Evolutionary conservation across 2,797 vertebrate species (phyloP).

Genomic region (Peromyscus attwateri): DNA sequence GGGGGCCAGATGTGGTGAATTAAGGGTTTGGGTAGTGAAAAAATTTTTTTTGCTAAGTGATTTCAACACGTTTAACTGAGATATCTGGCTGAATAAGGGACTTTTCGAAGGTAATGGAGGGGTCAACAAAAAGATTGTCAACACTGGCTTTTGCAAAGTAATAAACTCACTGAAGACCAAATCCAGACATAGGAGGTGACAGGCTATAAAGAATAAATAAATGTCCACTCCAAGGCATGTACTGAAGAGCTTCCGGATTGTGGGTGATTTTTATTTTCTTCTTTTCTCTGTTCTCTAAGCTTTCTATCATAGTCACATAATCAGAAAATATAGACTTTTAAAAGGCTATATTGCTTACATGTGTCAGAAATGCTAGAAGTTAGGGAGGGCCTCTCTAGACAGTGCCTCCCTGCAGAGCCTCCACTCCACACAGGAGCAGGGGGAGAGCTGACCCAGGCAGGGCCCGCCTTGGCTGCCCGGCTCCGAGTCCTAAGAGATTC

Average conservation of each 20-base stretch:
- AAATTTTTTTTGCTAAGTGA: not conserved
- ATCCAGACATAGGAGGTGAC: not conserved
- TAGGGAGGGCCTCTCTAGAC: accelerated
- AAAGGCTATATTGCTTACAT: not conserved
- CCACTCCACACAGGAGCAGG: accelerated
- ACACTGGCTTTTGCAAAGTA: not conserved
- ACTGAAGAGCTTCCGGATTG: not conserved
- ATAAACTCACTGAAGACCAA: not conserved
- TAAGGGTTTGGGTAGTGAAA: not conserved
- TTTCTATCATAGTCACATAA: not conserved
- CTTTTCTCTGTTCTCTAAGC: not conserved
- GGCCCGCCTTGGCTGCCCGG: not conserved
- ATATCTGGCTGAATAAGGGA: not conserved
- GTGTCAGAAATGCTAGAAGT: not conserved
- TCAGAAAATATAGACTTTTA: not conserved
- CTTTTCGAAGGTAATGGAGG: not conserved
- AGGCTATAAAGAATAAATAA: not conserved
- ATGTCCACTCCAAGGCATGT: accelerated
- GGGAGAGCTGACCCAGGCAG: not conserved
- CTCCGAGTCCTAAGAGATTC: not conserved
- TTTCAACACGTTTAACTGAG: not conserved
- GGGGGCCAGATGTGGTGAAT: not conserved
- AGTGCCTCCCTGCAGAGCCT: not conserved
- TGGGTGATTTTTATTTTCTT: not conserved
- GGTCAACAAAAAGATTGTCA: not conserved